Evolutionary conservation across 2,888 invertebrate species (phyloP).

Genomic region (Pegoplata infirma): DNA sequence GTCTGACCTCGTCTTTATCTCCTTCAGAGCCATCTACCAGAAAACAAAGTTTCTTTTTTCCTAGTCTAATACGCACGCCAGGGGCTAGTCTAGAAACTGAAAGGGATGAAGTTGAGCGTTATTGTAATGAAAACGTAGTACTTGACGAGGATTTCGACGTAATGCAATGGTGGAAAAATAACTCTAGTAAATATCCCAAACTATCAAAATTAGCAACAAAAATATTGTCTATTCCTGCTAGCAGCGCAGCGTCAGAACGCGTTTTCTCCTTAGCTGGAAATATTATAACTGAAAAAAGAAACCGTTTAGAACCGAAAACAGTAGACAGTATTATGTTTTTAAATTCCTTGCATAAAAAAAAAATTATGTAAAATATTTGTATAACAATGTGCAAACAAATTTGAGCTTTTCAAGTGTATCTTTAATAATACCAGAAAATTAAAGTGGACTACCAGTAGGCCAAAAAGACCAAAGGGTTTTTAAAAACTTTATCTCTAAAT

Average conservation of each 20-base stretch:
- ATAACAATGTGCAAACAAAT: too few relatives aligned
- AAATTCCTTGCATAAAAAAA: too few relatives aligned
- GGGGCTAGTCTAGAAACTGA: not conserved
- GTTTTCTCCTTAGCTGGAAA: not conserved
- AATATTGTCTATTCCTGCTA: not conserved
- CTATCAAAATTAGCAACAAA: not conserved
- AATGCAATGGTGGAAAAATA: not conserved
- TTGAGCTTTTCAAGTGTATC: too few relatives aligned
- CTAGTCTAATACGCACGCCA: not conserved
- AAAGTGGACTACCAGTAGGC: too few relatives aligned
- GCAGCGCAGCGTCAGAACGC: not conserved
- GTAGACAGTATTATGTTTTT: too few relatives aligned
- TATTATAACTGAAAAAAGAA: not conserved
- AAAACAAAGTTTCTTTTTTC: conserved; percentile 14
- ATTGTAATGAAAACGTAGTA: conserved; percentile 4
- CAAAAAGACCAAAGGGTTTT: too few relatives aligned
- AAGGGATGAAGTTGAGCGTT: conserved; percentile 14
- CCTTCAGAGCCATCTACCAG: not conserved
- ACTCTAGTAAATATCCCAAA: not conserved
- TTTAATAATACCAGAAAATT: too few relatives aligned
- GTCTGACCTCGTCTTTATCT: not conserved
- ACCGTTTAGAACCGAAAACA: too few relatives aligned
- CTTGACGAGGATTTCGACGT: conserved; percentile 1
- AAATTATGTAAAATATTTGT: too few relatives aligned
- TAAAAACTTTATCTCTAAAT: too few relatives aligned